Base-by-base conservation (phyloP, 2,113 vertebrate species). In the Myanophis thanlyinensis region DNA sequence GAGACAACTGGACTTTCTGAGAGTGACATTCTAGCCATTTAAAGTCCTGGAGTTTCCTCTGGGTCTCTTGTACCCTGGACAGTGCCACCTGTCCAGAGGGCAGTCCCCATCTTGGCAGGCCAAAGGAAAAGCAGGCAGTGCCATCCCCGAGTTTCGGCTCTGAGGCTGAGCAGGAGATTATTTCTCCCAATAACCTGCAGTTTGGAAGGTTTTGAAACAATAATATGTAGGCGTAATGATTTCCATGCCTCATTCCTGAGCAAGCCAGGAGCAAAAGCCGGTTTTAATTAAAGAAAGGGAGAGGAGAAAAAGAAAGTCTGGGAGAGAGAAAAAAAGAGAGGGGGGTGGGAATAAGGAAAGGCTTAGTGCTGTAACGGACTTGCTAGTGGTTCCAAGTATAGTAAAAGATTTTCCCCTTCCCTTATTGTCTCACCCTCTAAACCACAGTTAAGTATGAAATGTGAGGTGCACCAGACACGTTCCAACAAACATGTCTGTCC, bases 161-260 rank as follows among this genome's bases (percentile, higher is more conserved):
- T 90, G 88, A 8, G 35, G n/a, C 10, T 27, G n/a, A 87, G n/a
- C 8, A 2, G 35, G 47, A 93, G 90, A 91, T 85, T 89, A 85
- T 91, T 89, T 53, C 87, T 93, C 53, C 90, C 89, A 93, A 93
- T 89, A 91, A 91, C 93, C 93, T 91, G 93, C 90, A 88, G n/a
- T 93, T 93, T 93, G 87, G 93, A 91, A 93, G 51, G 93, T 85
- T 92, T 91, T 91, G 93, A 91, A 93, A 93, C 93, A 93, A 52
- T 93, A 93, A 93, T 91, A 91, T 91, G 93, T 85, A 84, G 73
- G 93, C 87, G 87, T 93, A 93, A 93, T 91, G 93, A 88, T 91
- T 89, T 93, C 93, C 93, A 93, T 89, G 73, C 93, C 93, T 93
- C 90, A 89, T 85, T 91, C 90, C 90, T 91, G 87, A 80, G 90